These are phyloP conservation scores for Acanthornis magna DNA, from an alignment of 2,797 vertebrate species.

Conservation along the genomic window DNA sequence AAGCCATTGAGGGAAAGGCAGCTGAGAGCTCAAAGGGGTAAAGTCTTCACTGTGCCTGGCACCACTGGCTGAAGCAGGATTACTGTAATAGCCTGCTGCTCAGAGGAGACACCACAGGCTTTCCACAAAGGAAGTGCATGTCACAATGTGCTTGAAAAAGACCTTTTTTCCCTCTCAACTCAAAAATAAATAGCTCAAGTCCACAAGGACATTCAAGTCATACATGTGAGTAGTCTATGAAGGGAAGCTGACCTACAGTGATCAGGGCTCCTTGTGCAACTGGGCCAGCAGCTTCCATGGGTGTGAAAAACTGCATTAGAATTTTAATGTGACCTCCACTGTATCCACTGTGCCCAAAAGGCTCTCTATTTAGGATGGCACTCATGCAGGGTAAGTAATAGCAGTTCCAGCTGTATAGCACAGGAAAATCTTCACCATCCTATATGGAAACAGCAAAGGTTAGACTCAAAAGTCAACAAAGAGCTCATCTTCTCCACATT, in stretches of 20 bases:
- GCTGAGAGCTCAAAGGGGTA: conserved; percentile 35
- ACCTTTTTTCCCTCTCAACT: not conserved
- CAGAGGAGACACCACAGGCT: not conserved
- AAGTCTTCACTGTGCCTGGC: conserved; percentile 52
- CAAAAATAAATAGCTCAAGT: not conserved
- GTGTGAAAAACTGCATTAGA: accelerated
- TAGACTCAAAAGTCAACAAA: not conserved
- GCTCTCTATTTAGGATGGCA: not conserved
- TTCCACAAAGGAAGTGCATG: not conserved
- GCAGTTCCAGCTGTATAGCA: not conserved
- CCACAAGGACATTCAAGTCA: not conserved
- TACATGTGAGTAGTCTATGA: not conserved
- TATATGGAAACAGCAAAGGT: not conserved
- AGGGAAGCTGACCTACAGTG: not conserved
- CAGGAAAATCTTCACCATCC: not conserved
- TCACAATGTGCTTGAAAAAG: not conserved
- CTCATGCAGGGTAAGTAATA: not conserved
- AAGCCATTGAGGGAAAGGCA: conserved; percentile 29
- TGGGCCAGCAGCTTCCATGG: accelerated
- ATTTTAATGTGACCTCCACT: not conserved
- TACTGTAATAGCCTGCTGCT: not conserved
- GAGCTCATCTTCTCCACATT: not conserved
- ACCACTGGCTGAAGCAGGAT: not conserved
- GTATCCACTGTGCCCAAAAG: not conserved
- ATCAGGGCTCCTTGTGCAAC: not conserved